Percentiles rank a stretch among this genome's conserved stretches.
These are phyloP conservation scores for Lepus townsendii DNA, from an alignment of 2,797 vertebrate genomes.

Conservation along the genomic window DNA sequence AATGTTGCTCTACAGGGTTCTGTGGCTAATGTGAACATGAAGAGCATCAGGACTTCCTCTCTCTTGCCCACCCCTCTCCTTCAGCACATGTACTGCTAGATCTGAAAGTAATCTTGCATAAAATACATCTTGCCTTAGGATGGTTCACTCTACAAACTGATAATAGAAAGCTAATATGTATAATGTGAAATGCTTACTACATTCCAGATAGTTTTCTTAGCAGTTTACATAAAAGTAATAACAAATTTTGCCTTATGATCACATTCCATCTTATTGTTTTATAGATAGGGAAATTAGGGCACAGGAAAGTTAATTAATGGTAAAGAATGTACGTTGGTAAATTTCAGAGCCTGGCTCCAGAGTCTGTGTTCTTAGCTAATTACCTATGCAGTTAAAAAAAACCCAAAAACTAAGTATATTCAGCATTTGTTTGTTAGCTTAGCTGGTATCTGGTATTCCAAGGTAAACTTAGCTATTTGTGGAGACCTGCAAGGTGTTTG, in stretches of 20 bases:
- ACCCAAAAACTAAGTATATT: neutral
- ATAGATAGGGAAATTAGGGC: neutral
- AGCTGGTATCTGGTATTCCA: neutral
- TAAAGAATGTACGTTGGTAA: conserved; percentile 20
- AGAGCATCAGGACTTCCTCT: conserved; percentile 11
- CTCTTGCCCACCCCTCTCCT: neutral
- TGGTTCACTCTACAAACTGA: neutral
- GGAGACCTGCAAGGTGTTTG: neutral
- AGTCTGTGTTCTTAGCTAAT: neutral
- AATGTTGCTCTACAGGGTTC: neutral
- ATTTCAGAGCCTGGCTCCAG: neutral
- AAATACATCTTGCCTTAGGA: neutral
- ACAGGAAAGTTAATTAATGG: conserved; percentile 9
- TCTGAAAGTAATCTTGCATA: conserved; percentile 18
- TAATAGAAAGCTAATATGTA: neutral
- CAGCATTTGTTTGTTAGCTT: conserved; percentile 19
- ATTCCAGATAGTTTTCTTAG: neutral
- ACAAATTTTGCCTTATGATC: neutral
- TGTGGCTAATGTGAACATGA: neutral
- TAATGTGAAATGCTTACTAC: neutral
- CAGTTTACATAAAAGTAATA: neutral
- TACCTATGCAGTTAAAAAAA: neutral
- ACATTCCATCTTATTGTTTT: conserved; percentile 55
- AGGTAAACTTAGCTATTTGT: conserved; percentile 26
- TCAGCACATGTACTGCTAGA: neutral